Percentiles rank a stretch among this genome's conserved stretches.
These are phyloP conservation scores for Cryptus armator DNA, from an alignment of 2,888 invertebrate species.

Conservation along the genomic window DNA sequence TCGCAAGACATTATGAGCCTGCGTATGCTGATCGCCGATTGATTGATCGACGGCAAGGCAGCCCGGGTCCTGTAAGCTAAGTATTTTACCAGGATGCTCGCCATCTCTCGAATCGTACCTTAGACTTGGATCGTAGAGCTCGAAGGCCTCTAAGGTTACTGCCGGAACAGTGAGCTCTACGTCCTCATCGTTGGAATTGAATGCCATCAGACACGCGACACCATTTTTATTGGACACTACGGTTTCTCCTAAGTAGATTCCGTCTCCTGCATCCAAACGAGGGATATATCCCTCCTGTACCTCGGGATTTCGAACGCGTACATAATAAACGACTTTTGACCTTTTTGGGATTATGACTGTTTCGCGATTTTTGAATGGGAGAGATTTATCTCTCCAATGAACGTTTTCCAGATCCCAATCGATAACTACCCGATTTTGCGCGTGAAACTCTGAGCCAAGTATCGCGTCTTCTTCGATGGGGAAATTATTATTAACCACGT, in stretches of 20 bases:
- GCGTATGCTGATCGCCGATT: no score
- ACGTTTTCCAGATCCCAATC: constrained; percentile 17
- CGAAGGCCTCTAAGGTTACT: no score
- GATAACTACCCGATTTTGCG: neutral
- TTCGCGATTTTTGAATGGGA: neutral
- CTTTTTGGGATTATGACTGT: neutral
- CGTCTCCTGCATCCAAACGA: neutral
- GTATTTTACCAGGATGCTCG: no score
- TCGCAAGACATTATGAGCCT: no score
- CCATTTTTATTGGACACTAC: neutral
- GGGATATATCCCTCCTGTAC: constrained; percentile 31
- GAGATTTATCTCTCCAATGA: neutral
- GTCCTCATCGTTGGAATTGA: constrained; percentile 5
- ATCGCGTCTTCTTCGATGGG: constrained; percentile 20
- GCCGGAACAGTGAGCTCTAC: neutral
- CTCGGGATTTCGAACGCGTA: neutral
- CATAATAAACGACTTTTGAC: neutral
- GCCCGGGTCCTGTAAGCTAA: no score
- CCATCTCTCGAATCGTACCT: no score
- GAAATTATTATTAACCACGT: neutral
- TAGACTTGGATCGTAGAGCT: no score
- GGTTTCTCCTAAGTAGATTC: constrained; percentile 22
- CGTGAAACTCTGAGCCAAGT: constrained; percentile 35
- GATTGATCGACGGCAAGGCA: no score
- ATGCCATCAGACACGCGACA: constrained; percentile 13